Percentiles rank a stretch among this genome's conserved stretches.
These are phyloP conservation scores for Rhinophrynus dorsalis DNA, from an alignment of 2,797 vertebrate species.

Conservation along the genomic window DNA sequence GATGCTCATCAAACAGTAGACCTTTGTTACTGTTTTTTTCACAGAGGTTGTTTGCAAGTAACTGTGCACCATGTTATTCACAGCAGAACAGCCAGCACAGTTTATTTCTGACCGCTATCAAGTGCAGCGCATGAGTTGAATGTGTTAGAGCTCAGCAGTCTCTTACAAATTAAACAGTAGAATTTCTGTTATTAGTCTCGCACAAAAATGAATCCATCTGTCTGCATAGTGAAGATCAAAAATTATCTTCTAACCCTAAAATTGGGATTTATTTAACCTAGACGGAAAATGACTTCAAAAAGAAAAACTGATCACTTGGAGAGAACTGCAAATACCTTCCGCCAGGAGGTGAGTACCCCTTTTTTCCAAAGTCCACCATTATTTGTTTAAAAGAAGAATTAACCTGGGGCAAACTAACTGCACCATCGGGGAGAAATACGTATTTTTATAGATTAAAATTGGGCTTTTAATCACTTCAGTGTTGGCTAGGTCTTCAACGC, in stretches of 20 bases:
- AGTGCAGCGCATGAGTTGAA: not conserved
- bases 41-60: conserved; percentile 31
- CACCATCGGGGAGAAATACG: too few species aligned
- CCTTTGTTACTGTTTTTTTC: conserved; percentile 37
- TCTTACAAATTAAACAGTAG: not conserved
- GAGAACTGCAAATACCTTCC: conserved; percentile 81
- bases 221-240: not conserved
- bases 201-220: conserved; percentile 10
- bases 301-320: conserved; percentile 84
- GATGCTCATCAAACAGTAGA: conserved; percentile 31
- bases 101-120: not conserved
- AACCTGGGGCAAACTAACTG: too few species aligned
- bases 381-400: too few species aligned
- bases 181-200: not conserved
- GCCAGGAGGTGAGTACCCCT: conserved; percentile 79
- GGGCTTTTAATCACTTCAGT: too few species aligned
- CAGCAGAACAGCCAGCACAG: not conserved
- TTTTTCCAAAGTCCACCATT: too few species aligned
- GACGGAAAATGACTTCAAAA: conserved; percentile 79
- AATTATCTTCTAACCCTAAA: conserved; percentile 3
- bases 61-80: not conserved
- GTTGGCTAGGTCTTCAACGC: too few species aligned
- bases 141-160: not conserved
- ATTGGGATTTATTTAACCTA: conserved; percentile 56
- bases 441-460: too few species aligned